A percentile compares a stretch with the other conserved stretches of the same genome.
Conservation (phyloP, 2,113 vertebrate species). For the Turdus rufiventris region DNA sequence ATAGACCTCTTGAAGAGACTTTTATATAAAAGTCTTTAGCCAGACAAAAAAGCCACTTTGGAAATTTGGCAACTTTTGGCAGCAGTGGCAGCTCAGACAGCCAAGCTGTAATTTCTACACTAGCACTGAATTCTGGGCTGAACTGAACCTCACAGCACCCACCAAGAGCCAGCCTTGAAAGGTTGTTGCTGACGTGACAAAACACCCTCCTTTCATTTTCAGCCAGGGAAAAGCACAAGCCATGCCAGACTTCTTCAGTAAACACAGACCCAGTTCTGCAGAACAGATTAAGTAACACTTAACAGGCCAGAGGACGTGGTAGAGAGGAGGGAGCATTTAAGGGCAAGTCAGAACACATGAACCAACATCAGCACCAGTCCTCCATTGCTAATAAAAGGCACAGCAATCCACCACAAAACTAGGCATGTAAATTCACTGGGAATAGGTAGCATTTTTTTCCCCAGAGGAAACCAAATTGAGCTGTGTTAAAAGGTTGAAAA, state of each 20-base stretch:
- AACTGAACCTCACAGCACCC: neutral
- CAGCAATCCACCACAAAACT: neutral
- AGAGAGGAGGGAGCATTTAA: neutral
- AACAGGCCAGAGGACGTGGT: neutral
- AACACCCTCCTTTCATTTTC: neutral
- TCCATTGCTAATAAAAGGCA: neutral
- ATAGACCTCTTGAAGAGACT: neutral
- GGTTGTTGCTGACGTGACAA: neutral
- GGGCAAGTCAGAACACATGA: neutral
- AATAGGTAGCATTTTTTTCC: neutral
- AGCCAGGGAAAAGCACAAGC: neutral
- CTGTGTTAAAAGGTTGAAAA: neutral
- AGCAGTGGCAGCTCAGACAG: neutral
- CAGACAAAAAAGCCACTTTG: neutral
- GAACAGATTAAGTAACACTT: neutral
- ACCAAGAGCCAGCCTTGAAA: neutral
- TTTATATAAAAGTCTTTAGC: neutral
- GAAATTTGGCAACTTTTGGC: neutral
- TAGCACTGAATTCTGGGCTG: neutral
- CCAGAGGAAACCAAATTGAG: neutral
- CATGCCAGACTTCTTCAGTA: neutral
- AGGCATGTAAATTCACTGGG: neutral
- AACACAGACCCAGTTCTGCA: neutral
- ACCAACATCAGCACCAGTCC: neutral
- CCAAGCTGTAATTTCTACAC: neutral